These are phyloP conservation scores for Characodon lateralis DNA, from an alignment of 2,797 vertebrate genomes.

Conservation along the genomic window DNA sequence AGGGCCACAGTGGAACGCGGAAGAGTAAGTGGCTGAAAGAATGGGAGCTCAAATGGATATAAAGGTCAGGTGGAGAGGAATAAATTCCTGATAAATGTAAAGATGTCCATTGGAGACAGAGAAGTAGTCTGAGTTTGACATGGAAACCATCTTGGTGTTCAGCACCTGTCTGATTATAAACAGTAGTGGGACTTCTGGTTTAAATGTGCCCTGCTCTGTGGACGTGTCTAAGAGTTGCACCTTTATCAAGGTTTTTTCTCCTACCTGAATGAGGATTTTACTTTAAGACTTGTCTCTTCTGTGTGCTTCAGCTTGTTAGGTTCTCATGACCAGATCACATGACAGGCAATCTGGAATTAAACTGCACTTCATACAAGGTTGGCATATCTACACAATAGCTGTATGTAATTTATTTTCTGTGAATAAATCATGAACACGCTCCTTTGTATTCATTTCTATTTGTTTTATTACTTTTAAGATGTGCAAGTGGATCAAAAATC, in stretches of 20 bases:
- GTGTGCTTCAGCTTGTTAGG: conserved; percentile 17
- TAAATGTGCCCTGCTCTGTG: not conserved
- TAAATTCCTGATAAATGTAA: not conserved
- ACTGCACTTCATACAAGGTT: conserved; percentile 11
- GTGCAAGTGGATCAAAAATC: not conserved
- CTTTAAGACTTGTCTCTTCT: conserved; percentile 19
- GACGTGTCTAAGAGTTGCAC: not conserved
- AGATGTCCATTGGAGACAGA: not conserved
- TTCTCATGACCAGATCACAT: conserved; percentile 49
- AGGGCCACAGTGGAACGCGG: conserved; percentile 54
- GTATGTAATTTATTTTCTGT: conserved; percentile 21
- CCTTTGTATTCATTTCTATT: not conserved
- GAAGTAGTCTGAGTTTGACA: not conserved
- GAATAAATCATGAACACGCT: not conserved
- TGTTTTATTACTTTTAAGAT: not conserved
- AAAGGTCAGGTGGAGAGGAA: conserved; percentile 33
- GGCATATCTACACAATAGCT: conserved; percentile 28
- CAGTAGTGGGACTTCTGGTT: not conserved
- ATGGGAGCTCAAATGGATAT: conserved; percentile 25
- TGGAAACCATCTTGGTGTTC: not conserved
- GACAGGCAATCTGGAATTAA: conserved; percentile 36
- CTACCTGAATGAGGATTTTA: conserved; percentile 17
- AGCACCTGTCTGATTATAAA: not conserved
- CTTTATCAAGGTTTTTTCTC: conserved; percentile 11
- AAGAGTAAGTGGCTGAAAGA: conserved; percentile 48